These are phyloP conservation scores for Plestiodon gilberti DNA, from an alignment of 2,113 vertebrate genomes.

Conservation along the genomic window DNA sequence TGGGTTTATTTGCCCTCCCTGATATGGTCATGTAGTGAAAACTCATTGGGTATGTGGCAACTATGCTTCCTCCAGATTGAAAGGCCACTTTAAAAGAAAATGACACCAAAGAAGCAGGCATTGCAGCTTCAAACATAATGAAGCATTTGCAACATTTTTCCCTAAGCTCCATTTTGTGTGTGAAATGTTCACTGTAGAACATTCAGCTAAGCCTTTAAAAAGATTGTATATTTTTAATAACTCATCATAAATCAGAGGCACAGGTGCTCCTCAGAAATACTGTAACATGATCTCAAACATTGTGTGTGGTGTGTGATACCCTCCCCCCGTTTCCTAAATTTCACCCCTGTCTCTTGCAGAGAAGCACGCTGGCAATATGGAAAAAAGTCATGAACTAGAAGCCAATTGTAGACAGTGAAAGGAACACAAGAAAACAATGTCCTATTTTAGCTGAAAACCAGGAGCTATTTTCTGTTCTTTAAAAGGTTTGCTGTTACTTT, in stretches of 20 bases:
- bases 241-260: neutral
- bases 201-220: neutral
- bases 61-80: neutral
- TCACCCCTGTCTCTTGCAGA: neutral
- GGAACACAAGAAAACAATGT: neutral
- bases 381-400: neutral
- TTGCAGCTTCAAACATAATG: neutral
- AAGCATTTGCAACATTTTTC: neutral
- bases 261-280: neutral
- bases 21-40: neutral
- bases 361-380: neutral
- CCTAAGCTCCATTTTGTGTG: neutral
- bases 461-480: neutral
- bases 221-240: neutral
- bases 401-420: neutral
- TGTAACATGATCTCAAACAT: neutral
- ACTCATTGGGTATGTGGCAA: neutral
- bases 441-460: neutral
- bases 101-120: too few species aligned
- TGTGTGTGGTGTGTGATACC: neutral
- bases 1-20: neutral
- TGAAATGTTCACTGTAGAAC: neutral
- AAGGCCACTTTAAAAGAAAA: neutral
- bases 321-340: neutral
- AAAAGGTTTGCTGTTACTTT: slow-evolving; percentile 7